A percentile compares a stretch with the other conserved stretches of the same genome.
These are phyloP conservation scores for Caenorhabditis wallacei DNA, from an alignment of 2,888 invertebrate genomes.

Conservation along the genomic window DNA sequence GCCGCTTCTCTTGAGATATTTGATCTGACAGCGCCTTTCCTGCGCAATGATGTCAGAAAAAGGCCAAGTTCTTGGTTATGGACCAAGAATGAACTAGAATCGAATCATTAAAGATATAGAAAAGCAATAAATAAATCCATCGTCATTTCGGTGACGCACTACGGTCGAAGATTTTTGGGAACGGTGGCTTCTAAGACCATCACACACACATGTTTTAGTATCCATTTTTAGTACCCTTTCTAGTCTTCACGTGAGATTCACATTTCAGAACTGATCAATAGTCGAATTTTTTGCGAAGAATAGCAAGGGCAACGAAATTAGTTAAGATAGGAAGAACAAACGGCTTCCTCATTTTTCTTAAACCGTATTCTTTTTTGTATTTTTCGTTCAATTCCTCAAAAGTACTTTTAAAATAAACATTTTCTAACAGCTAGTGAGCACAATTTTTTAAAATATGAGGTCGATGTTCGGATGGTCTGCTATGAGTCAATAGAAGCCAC, in stretches of 20 bases:
- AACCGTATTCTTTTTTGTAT: background rate
- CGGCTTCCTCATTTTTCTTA: background rate
- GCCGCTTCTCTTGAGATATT: background rate
- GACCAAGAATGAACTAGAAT: constrained; percentile 37
- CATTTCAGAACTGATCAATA: constrained; percentile 3
- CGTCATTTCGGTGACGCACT: constrained; percentile 47
- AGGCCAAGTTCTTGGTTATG: background rate
- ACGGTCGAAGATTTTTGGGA: constrained; percentile 49
- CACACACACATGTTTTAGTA: constrained; percentile 23
- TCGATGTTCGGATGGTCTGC: background rate
- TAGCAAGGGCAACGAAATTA: background rate
- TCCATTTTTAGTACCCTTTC: constrained; percentile 10
- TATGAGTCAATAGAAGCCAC: constrained; percentile 34
- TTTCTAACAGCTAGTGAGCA: too few relatives aligned
- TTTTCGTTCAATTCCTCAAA: background rate
- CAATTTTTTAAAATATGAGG: background rate
- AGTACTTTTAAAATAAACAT: too few relatives aligned
- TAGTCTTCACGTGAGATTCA: constrained; percentile 53
- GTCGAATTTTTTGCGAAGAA: background rate
- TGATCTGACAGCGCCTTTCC: background rate
- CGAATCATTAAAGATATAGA: constrained; percentile 20
- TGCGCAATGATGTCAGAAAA: constrained; percentile 32
- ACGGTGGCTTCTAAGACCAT: constrained; percentile 40
- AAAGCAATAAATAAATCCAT: constrained; percentile 47
- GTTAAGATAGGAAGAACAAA: background rate